phyloP scores from a whole-genome alignment of 2,888 invertebrate species.

The Gymnosoma rotundatum region DNA sequence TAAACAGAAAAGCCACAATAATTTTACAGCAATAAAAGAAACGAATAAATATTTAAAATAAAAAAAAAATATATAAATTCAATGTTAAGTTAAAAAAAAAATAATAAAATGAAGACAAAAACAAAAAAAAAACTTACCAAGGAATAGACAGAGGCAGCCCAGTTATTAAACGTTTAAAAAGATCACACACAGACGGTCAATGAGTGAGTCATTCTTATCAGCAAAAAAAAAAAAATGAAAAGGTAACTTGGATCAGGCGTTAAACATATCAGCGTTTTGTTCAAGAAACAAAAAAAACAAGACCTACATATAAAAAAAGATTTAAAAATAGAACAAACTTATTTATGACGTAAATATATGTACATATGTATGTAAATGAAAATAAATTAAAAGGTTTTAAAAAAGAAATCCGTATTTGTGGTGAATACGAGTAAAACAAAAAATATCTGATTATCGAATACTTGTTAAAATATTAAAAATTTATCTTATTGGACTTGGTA shows the following conservation, averaged over 20 bases:
- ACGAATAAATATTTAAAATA: constrained; percentile 53
- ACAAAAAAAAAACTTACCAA: constrained; percentile 16
- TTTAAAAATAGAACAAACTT: background rate
- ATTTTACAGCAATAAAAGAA: constrained; percentile 40
- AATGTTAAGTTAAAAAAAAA: constrained; percentile 33
- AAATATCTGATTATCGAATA: too few species aligned
- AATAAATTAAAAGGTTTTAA: too few species aligned
- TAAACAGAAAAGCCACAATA: constrained; percentile 65
- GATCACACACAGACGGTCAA: constrained; percentile 14
- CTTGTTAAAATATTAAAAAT: too few species aligned
- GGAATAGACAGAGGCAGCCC: constrained; percentile 26
- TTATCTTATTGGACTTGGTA: too few species aligned
- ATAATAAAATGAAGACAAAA: constrained; percentile 3
- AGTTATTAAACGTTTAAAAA: constrained; percentile 33
- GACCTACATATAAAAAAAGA: background rate
- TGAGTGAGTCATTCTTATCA: constrained; percentile 30
- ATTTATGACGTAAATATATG: background rate
- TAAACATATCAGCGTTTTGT: constrained; percentile 43
- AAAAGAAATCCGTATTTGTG: too few species aligned
- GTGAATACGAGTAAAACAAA: too few species aligned
- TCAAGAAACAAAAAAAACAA: background rate
- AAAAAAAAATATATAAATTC: constrained; percentile 32
- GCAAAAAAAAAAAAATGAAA: background rate
- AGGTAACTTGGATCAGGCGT: constrained; percentile 5
- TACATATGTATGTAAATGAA: too few species aligned